phyloP scores from a whole-genome alignment of 2,797 vertebrate species.

The Oryzias dopingdopingensis region DNA sequence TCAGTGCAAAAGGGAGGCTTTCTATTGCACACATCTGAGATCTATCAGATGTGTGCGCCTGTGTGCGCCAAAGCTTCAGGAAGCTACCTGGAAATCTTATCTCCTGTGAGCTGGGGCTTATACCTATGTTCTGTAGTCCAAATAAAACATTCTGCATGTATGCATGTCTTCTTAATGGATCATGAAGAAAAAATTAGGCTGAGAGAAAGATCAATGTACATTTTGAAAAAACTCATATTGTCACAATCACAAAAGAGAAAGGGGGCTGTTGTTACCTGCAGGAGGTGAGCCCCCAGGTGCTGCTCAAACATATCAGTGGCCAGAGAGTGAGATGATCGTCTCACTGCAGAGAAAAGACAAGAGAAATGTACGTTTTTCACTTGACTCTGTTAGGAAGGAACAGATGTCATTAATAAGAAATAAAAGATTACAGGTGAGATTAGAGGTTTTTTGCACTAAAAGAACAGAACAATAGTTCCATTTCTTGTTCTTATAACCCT shows the following conservation, averaged over 20 bases:
- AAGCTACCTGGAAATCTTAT: slow-evolving; percentile 33
- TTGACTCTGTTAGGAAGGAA: not conserved
- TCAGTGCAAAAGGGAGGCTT: slow-evolving; percentile 50
- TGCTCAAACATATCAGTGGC: slow-evolving; percentile 87
- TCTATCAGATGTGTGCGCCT: slow-evolving; percentile 30
- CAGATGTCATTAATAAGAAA: not conserved
- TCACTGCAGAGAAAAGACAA: slow-evolving; percentile 54
- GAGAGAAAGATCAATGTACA: not conserved
- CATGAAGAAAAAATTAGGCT: not conserved
- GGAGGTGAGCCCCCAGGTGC: slow-evolving; percentile 87
- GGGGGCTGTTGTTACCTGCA: slow-evolving; percentile 80
- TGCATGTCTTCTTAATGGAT: not conserved
- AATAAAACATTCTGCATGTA: not conserved
- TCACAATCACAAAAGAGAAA: not conserved
- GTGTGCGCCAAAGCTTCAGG: slow-evolving; percentile 7
- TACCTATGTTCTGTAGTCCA: not conserved
- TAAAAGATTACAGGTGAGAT: not conserved
- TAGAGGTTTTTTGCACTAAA: not conserved
- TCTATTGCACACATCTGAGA: slow-evolving; percentile 53
- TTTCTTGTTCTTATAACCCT: not conserved
- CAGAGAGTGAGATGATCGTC: slow-evolving; percentile 75
- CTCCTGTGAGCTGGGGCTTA: not conserved
- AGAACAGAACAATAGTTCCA: not conserved
- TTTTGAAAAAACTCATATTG: not conserved
- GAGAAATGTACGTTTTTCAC: slow-evolving; percentile 11